Evolutionary conservation across 2,888 invertebrate genomes (phyloP).

Genomic region (Lapara coniferarum): DNA sequence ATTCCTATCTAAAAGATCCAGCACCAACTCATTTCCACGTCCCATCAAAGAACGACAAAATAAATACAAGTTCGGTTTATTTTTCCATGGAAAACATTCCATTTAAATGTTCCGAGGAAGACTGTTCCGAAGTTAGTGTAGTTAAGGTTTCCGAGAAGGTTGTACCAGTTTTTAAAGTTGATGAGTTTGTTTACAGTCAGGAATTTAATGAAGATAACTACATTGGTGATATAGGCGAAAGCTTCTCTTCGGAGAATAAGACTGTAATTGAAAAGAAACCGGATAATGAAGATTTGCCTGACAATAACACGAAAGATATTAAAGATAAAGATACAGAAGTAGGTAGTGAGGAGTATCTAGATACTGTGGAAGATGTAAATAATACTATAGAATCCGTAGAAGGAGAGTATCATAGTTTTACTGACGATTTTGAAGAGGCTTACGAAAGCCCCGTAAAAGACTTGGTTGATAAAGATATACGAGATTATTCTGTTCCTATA

Average conservation of each 20-base stretch:
- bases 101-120: slow-evolving; percentile 54
- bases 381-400: slow-evolving; percentile 57
- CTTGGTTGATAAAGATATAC: slow-evolving; percentile 74
- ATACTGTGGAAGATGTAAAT: slow-evolving; percentile 43
- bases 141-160: slow-evolving; percentile 57
- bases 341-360: slow-evolving; percentile 31
- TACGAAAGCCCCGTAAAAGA: slow-evolving; percentile 78
- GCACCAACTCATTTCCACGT: slow-evolving; percentile 74
- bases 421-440: slow-evolving; percentile 67
- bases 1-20: slow-evolving; percentile 66
- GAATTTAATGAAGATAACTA: slow-evolving; percentile 77
- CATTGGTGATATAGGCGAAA: slow-evolving; percentile 62
- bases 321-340: slow-evolving; percentile 26
- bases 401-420: slow-evolving; percentile 79
- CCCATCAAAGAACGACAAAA: slow-evolving; percentile 41
- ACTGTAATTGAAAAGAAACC: slow-evolving; percentile 57
- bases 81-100: slow-evolving; percentile 65
- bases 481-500: slow-evolving; percentile 77
- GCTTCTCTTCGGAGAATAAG: slow-evolving; percentile 62
- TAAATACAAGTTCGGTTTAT: slow-evolving; percentile 38
- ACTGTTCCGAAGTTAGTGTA: slow-evolving; percentile 35
- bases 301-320: slow-evolving; percentile 30
- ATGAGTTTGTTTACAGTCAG: slow-evolving; percentile 73
- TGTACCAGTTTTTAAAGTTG: slow-evolving; percentile 55
- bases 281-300: slow-evolving; percentile 26